phyloP scores from a whole-genome alignment of 2,113 vertebrate genomes.

The Isurus oxyrinchus region DNA sequence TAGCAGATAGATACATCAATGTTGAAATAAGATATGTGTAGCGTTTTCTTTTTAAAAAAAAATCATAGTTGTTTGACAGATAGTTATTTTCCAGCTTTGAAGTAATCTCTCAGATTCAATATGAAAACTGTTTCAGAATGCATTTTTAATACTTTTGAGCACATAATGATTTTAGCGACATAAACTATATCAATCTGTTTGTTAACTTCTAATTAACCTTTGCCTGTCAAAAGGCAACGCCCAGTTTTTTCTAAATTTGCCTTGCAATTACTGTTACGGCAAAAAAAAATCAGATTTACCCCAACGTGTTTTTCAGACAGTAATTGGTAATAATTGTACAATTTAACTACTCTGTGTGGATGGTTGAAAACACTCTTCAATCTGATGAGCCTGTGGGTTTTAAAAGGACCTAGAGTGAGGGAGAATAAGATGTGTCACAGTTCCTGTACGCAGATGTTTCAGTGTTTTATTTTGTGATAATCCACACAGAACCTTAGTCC shows the following conservation, averaged over 20 bases:
- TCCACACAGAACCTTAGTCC: neutral
- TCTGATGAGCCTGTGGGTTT: neutral
- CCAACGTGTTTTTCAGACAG: neutral
- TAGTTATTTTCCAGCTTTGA: constrained; percentile 25
- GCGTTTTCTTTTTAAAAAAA: too few relatives aligned
- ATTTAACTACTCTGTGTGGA: neutral
- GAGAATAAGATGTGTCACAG: neutral
- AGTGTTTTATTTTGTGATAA: neutral
- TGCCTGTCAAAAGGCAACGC: neutral
- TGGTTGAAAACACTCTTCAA: neutral
- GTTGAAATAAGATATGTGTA: constrained; percentile 23
- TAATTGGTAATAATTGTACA: neutral
- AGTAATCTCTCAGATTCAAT: neutral
- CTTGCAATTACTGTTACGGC: neutral
- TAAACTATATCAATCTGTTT: constrained; percentile 5
- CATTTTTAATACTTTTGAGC: neutral
- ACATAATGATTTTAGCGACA: neutral
- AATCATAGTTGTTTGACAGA: constrained; percentile 3
- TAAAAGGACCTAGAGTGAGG: neutral
- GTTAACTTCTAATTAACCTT: constrained; percentile 26
- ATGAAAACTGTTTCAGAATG: neutral
- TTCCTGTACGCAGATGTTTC: neutral
- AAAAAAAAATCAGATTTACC: neutral
- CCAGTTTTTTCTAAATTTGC: neutral
- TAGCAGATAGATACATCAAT: neutral